A percentile compares a stretch with the other conserved stretches of the same genome.
phyloP scores from a whole-genome alignment of 2,888 invertebrate genomes.

The Cephus pulcher region DNA sequence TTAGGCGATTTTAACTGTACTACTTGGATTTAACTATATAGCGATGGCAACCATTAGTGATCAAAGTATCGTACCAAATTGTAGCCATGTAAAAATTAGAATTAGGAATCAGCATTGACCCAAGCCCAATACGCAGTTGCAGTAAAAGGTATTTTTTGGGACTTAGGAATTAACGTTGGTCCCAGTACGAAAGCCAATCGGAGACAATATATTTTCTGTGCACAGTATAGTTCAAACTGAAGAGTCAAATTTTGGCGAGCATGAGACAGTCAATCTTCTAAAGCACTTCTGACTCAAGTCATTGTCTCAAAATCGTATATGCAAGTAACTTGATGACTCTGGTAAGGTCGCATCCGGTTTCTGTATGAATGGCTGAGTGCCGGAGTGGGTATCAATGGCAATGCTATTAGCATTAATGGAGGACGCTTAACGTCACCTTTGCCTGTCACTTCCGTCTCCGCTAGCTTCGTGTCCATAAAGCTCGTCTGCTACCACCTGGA shows the following conservation, averaged over 20 bases:
- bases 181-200: neutral
- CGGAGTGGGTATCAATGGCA: slow-evolving; percentile 37
- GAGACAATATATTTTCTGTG: neutral
- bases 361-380: neutral
- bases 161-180: neutral
- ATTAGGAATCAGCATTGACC: neutral
- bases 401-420: slow-evolving; percentile 45
- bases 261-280: neutral
- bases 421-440: slow-evolving; percentile 17
- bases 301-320: neutral
- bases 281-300: neutral
- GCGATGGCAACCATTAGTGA: neutral
- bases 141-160: too few relatives aligned
- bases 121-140: too few relatives aligned
- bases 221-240: neutral
- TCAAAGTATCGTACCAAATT: neutral
- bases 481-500: neutral
- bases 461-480: neutral
- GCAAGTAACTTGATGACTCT: neutral
- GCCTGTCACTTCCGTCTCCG: neutral
- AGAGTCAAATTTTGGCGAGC: neutral
- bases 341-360: slow-evolving; percentile 1
- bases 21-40: too few relatives aligned
- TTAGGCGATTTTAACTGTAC: neutral
- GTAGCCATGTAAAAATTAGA: neutral